Evolutionary conservation across 2,888 invertebrate genomes (phyloP), one percentile per base, ranked within the genome.

Genomic region (Volucella zonaria): DNA sequence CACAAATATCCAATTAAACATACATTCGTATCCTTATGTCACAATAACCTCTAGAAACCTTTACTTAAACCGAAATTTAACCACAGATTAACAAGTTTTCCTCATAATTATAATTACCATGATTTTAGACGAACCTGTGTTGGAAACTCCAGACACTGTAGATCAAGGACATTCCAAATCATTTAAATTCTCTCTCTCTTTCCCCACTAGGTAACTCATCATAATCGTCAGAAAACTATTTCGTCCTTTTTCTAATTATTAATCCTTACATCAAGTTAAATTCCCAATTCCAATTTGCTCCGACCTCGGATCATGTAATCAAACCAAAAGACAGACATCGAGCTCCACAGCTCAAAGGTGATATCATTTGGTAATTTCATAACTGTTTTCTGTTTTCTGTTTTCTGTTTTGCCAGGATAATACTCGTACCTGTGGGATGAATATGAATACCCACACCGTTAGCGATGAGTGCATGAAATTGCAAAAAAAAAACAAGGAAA

Each of bases 291-390:
- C 54, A 76, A 81, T 81, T 81, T 76, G 45, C 47, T 15, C 58
- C 42, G 56, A 40, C 54, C 66, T 61, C 59, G 47, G 31, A 66
- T 66, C 54, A 54, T 58, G 18, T 58, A 75, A 62, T 42, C 8
- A 10, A 40, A 15, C 15, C 15, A 51, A 1, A 10, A 14, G 54
- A 0, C 10, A 40, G 14, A 18, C 11, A 15, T 43, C 42, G 3
- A 42, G n/a, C 40, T 40, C 2, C 11, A 45, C 18, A 68, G 45
- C 74, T 74, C 73, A 82, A 82, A 82, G 68, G 61, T 70, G 52
- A 70, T 74, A 82, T 70, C 54, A 78, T 73, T 78, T 78, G 62
- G 68, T 73, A 56, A 77, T 77, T 73, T 68, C 67, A 71, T 56
- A 77, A 76, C 14, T 31, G 47, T 59, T 58, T 64, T 70, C 66